Conservation (phyloP, 2,113 vertebrate genomes). For the Gymnocephalus cernua region DNA sequence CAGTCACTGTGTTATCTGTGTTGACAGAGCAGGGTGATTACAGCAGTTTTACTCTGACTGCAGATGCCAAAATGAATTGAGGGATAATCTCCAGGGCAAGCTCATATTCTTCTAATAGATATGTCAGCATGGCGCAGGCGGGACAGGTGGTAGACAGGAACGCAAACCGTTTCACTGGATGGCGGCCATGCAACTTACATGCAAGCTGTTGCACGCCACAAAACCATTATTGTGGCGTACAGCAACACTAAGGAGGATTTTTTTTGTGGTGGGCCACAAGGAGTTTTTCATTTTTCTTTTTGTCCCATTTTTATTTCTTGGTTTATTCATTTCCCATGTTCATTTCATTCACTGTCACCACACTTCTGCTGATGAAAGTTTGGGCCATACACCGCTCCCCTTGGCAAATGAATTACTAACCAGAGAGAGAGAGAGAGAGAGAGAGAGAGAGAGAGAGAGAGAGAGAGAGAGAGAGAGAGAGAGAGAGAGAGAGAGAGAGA, state of each 20-base stretch:
- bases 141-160: conserved; percentile 64
- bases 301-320: conserved; percentile 31
- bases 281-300: conserved; percentile 54
- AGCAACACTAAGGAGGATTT: conserved; percentile 25
- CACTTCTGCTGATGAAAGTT: conserved; percentile 60
- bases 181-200: conserved; percentile 52
- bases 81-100: conserved; percentile 54
- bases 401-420: conserved; percentile 66
- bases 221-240: conserved; percentile 33
- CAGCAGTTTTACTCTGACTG: conserved; percentile 39
- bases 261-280: conserved; percentile 16
- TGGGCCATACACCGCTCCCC: conserved; percentile 28
- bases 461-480: no score
- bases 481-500: no score
- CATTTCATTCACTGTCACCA: conserved; percentile 54
- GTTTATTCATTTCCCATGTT: conserved; percentile 44
- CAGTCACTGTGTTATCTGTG: conserved; percentile 5
- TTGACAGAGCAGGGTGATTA: conserved; percentile 43
- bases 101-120: conserved; percentile 62
- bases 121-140: conserved; percentile 52
- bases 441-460: no score
- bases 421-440: conserved; percentile 28
- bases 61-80: conserved; percentile 51
- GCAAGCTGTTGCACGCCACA: conserved; percentile 61
- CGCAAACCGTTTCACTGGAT: conserved; percentile 62